These are phyloP conservation scores for Felis chaus DNA, from an alignment of 2,113 vertebrate species.

Conservation along the genomic window DNA sequence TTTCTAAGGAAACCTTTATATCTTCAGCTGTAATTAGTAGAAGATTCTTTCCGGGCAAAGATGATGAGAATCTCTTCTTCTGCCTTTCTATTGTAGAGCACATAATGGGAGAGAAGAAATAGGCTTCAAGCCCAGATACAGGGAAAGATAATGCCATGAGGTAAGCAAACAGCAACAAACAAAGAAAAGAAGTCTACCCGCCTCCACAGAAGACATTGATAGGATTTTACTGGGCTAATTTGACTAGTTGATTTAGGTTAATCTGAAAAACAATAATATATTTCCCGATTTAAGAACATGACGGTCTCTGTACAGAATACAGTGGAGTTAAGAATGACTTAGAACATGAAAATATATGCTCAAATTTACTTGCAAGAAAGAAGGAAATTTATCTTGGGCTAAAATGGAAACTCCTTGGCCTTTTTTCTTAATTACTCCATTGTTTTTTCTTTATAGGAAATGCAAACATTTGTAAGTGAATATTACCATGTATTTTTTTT, in stretches of 20 bases:
- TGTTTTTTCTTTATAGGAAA: background rate
- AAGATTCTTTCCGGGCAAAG: background rate
- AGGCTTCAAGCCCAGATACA: background rate
- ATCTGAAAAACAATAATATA: background rate
- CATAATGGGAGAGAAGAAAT: background rate
- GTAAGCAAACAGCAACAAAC: background rate
- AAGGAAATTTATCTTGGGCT: background rate
- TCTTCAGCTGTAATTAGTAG: background rate
- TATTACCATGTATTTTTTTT: background rate
- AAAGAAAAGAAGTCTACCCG: background rate
- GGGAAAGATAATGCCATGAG: background rate
- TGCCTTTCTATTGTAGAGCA: background rate
- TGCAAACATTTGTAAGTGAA: background rate
- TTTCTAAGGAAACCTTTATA: background rate
- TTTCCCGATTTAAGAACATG: background rate
- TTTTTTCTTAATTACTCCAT: background rate
- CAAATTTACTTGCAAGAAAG: background rate
- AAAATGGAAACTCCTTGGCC: background rate
- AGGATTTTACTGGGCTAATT: background rate
- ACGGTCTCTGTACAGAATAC: background rate
- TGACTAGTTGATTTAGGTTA: background rate
- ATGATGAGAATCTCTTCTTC: background rate
- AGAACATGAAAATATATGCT: background rate
- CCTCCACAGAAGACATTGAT: background rate
- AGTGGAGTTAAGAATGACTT: background rate